Base-by-base conservation (phyloP, 2,113 vertebrate species). In the Pleuronectes platessa region DNA sequence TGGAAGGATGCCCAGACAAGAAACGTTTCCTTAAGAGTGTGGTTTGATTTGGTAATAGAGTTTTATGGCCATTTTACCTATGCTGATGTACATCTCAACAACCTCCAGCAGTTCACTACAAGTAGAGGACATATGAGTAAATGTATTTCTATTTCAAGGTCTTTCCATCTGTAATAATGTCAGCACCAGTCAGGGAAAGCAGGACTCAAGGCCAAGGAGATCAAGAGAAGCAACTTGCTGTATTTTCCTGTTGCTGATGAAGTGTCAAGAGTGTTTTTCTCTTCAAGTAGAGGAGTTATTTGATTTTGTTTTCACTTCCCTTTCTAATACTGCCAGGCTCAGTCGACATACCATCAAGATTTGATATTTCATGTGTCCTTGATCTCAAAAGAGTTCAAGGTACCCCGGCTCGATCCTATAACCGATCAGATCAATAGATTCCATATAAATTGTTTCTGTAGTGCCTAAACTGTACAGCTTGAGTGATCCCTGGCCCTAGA, bases 1-100 rank as follows among this genome's bases (percentile, higher is more conserved):
- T 91, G 89, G 91, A 92, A 65, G 47, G 60, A 76, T 77, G 89
- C 89, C 87, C 88, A 85, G 89, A 89, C 76, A 53, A 61, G 76
- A 88, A 86, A 79, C 79, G 79, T 84, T 86, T 90, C 82, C 78
- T 83, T 88, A 90, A 86, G 81, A 87, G 85, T 86, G 82, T 26
- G 23, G 85, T 87, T 87, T 89, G 86, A 88, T 90, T 92, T 91
- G 84, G 81, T 87, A 85, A 90, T 90, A 88, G 86, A 87, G 85
- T 88, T 88, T 88, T 85, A 90, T 86, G 71, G 78, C n/a, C 71
- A 53, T 87, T 88, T 89, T 86, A 90, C 86, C 82, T 73, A 67
- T 80, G 65, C 82, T 55, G 76, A 71, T 51, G 24, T 88, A 76
- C 86, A 85, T 86, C 79, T 88, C 56, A 53, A 59, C 60, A 73